These are phyloP conservation scores for Xyrichtys novacula DNA, from an alignment of 2,797 vertebrate genomes.

Conservation along the genomic window DNA sequence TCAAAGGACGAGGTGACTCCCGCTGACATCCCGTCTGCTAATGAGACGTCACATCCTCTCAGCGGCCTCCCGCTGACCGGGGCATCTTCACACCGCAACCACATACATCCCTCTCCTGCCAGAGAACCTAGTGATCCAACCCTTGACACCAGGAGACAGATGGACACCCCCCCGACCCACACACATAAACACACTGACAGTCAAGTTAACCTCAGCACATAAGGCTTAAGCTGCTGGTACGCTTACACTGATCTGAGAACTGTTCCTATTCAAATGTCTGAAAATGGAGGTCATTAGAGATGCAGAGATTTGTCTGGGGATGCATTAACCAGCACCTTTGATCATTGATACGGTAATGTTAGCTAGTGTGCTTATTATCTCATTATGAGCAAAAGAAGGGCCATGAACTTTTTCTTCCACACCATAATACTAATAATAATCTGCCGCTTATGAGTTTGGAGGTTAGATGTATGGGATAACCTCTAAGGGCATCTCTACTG, in stretches of 20 bases:
- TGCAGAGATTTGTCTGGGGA: background rate
- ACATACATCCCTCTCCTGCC: conserved; percentile 41
- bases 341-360: conserved; percentile 1
- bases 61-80: conserved; percentile 44
- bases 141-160: conserved; percentile 52
- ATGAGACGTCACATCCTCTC: conserved; percentile 57
- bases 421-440: background rate
- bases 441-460: background rate
- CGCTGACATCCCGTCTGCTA: conserved; percentile 58
- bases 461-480: too few relatives aligned
- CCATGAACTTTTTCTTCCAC: background rate
- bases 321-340: background rate
- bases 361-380: background rate
- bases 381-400: background rate
- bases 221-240: conserved; percentile 12
- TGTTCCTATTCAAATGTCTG: background rate
- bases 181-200: too few relatives aligned
- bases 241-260: conserved; percentile 8
- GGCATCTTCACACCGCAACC: conserved; percentile 34
- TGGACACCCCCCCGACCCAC: conserved; percentile 27
- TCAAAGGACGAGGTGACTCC: conserved; percentile 46
- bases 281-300: background rate
- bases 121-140: conserved; percentile 31
- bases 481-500: too few relatives aligned
- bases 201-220: conserved; percentile 31